phyloP scores from a whole-genome alignment of 2,113 vertebrate genomes.

The Burhinus oedicnemus region DNA sequence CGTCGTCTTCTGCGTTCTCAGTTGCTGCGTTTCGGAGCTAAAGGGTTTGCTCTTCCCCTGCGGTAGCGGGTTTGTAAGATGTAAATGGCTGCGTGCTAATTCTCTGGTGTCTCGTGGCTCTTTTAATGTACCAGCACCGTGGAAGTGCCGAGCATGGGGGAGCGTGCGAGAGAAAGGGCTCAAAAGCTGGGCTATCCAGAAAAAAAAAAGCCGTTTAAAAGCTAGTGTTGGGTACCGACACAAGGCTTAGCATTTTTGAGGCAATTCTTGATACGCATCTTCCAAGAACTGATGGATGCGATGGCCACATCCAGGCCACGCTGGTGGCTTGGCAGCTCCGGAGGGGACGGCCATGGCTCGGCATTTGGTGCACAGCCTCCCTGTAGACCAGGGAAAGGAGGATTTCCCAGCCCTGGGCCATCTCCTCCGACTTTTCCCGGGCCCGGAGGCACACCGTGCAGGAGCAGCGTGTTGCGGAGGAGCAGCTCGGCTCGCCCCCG shows the following conservation, averaged over 20 bases:
- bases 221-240: not conserved
- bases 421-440: not conserved
- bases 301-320: too few relatives aligned
- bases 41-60: not conserved
- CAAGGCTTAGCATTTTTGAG: not conserved
- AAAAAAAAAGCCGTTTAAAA: fast-evolving
- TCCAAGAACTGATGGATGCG: too few relatives aligned
- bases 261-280: too few relatives aligned
- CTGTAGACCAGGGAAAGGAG: not conserved
- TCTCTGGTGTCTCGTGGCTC: not conserved
- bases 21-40: not conserved
- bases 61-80: not conserved
- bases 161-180: not conserved
- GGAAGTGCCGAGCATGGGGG: fast-evolving
- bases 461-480: not conserved
- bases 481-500: not conserved
- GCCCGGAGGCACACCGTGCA: not conserved
- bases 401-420: not conserved
- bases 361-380: not conserved
- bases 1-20: not conserved
- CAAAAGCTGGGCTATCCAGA: not conserved
- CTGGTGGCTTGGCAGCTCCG: not conserved
- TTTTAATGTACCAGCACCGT: not conserved
- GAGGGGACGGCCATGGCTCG: fast-evolving
- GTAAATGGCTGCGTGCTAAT: not conserved